These are phyloP conservation scores for Symphodus melops DNA, from an alignment of 2,113 vertebrate genomes.

Conservation along the genomic window DNA sequence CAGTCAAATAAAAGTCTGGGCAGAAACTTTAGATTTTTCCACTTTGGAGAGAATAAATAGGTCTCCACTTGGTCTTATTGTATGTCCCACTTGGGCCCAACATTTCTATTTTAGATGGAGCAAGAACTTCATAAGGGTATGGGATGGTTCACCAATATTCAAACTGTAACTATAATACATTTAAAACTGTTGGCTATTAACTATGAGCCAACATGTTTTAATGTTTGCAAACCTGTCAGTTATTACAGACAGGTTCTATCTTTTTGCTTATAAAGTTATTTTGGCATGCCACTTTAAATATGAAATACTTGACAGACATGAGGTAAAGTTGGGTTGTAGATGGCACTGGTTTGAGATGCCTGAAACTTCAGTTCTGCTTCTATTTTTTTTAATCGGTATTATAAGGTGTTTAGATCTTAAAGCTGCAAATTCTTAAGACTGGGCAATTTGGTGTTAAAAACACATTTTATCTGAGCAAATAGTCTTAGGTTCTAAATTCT, in stretches of 20 bases:
- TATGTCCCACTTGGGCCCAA: background rate
- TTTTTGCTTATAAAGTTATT: constrained; percentile 16
- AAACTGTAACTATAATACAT: constrained; percentile 24
- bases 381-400: too few species aligned
- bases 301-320: constrained; percentile 29
- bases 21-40: constrained; percentile 23
- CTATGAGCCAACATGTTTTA: too few species aligned
- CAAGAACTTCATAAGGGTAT: constrained; percentile 7
- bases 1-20: constrained; percentile 34
- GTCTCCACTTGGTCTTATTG: constrained; percentile 20
- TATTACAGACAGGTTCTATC: constrained; percentile 15
- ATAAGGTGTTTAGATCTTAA: too few species aligned
- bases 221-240: constrained; percentile 13
- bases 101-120: constrained; percentile 26
- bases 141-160: constrained; percentile 28
- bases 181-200: constrained; percentile 10
- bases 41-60: constrained; percentile 40
- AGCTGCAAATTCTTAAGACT: too few species aligned
- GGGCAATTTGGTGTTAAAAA: too few species aligned
- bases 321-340: constrained; percentile 22
- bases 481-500: too few species aligned
- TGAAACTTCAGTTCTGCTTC: too few species aligned
- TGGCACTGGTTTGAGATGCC: too few species aligned
- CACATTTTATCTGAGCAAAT: too few species aligned
- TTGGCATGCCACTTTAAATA: constrained; percentile 28